phyloP scores from a whole-genome alignment of 1,140 invertebrate species.

The Nymphalis io region DNA sequence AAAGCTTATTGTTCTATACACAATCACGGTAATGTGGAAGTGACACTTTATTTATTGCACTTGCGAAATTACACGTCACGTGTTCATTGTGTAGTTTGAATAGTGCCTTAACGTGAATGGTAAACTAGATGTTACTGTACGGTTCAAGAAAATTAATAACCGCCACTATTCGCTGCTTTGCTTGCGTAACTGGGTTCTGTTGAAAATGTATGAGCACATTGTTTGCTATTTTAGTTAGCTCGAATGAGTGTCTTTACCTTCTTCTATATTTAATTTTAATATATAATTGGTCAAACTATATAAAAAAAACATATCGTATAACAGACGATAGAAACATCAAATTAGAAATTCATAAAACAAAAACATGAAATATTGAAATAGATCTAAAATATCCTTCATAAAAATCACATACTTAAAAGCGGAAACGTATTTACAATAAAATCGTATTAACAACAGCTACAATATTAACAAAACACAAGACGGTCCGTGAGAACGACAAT shows the following conservation, averaged over 20 bases:
- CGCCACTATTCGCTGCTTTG: constrained; percentile 17
- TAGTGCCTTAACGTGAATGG: constrained; percentile 44
- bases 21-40: constrained; percentile 47
- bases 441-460: constrained; percentile 8
- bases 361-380: not conserved
- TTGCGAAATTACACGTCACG: constrained; percentile 52
- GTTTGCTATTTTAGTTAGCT: not conserved
- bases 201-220: constrained; percentile 18
- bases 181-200: constrained; percentile 23
- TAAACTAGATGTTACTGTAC: constrained; percentile 37
- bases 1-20: constrained; percentile 43
- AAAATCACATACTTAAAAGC: not conserved
- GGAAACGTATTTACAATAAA: not conserved
- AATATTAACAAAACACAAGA: constrained; percentile 17
- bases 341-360: no score
- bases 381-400: not conserved
- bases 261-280: not conserved
- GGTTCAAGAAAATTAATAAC: constrained; percentile 40
- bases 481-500: constrained; percentile 37
- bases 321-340: no score
- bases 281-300: no score
- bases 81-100: constrained; percentile 45
- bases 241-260: not conserved
- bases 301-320: no score
- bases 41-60: constrained; percentile 50